Conservation (phyloP, 1,140 invertebrate genomes). For the Melipona quadrifasciata region DNA sequence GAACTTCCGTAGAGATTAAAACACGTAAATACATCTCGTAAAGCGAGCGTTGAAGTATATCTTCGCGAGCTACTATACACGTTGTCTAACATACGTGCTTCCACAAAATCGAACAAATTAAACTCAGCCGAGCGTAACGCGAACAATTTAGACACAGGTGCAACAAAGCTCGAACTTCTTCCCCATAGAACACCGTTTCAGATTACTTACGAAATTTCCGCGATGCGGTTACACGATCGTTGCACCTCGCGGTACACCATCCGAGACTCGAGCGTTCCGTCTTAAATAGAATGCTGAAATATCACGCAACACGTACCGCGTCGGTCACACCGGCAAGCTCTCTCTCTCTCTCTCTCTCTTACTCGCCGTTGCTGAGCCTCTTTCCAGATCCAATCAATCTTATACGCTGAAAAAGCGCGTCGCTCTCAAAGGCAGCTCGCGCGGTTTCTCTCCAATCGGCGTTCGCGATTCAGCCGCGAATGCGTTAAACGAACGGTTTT, state of each 20-base stretch:
- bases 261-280: background rate
- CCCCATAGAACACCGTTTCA: background rate
- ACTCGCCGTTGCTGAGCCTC: background rate
- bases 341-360: background rate
- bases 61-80: too few relatives aligned
- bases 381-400: conserved; percentile 12
- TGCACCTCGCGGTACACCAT: background rate
- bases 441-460: background rate
- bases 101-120: conserved; percentile 26
- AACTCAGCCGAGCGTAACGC: background rate
- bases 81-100: background rate
- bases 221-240: background rate
- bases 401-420: conserved; percentile 8
- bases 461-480: conserved; percentile 27
- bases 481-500: conserved; percentile 37
- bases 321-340: background rate
- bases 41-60: too few relatives aligned
- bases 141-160: background rate
- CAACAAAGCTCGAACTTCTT: background rate
- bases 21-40: too few relatives aligned
- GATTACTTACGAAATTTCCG: background rate
- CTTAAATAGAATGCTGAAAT: background rate
- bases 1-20: too few relatives aligned
- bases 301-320: background rate
- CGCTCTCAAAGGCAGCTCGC: background rate